These are phyloP conservation scores for Chaetogeoica ovagalla DNA, from an alignment of 2,888 invertebrate genomes.

Conservation along the genomic window DNA sequence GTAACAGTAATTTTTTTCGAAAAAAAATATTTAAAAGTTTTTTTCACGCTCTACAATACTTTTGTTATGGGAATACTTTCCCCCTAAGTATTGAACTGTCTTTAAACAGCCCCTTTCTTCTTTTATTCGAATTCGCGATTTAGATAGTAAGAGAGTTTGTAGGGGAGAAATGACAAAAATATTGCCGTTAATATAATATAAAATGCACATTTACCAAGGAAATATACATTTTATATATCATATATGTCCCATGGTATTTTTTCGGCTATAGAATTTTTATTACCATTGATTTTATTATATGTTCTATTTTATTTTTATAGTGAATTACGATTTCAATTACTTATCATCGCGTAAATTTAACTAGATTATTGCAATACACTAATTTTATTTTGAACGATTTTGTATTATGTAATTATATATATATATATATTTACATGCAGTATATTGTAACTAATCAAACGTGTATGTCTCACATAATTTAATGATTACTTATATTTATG, in stretches of 20 bases:
- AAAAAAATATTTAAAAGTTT: conserved; percentile 8
- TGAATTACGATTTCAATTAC: not conserved
- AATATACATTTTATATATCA: conserved; percentile 2
- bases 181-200: conserved; percentile 24
- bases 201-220: conserved; percentile 10
- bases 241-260: conserved; percentile 1
- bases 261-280: not conserved
- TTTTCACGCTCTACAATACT: not conserved
- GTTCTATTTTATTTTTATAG: not conserved
- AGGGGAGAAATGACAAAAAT: conserved; percentile 24
- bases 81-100: conserved; percentile 26
- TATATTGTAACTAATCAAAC: no score
- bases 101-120: conserved; percentile 18
- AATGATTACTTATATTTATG: no score
- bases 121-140: conserved; percentile 25
- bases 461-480: no score
- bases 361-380: not conserved
- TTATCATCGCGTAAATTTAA: not conserved
- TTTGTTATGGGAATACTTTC: conserved; percentile 4
- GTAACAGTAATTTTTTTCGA: not conserved
- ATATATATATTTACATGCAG: no score
- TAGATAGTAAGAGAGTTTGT: conserved; percentile 8
- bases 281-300: conserved; percentile 4
- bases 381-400: no score
- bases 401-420: no score